Evolutionary conservation across 2,888 invertebrate species (phyloP).

Genomic region (Zygogramma bicolorata): DNA sequence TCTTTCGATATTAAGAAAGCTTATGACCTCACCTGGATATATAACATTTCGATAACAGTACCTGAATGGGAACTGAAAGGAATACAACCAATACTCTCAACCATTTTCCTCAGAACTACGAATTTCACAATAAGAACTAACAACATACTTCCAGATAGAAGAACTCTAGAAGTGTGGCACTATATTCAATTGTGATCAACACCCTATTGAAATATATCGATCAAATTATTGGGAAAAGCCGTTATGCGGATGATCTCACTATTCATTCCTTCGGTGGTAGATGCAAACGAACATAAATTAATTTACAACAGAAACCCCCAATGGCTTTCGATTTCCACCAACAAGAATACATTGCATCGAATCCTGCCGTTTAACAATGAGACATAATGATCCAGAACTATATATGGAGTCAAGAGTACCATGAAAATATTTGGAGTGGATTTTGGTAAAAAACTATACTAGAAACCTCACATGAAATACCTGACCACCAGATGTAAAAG

Average conservation of each 20-base stretch:
- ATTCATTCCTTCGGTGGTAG: conserved; percentile 2
- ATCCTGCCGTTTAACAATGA: background rate
- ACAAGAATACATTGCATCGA: background rate
- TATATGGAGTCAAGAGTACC: background rate
- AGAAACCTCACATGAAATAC: conserved; percentile 10
- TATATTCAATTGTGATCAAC: conserved; percentile 40
- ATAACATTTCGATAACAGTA: conserved; percentile 32
- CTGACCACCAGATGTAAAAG: conserved; percentile 9
- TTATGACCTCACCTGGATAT: conserved; percentile 31
- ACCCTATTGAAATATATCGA: conserved; percentile 14
- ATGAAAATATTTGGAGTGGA: background rate
- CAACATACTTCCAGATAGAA: background rate
- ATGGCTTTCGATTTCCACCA: conserved; percentile 9
- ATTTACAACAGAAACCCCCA: conserved; percentile 10
- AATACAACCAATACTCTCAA: conserved; percentile 19
- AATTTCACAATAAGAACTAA: conserved; percentile 15
- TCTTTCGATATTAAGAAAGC: conserved; percentile 21
- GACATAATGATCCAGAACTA: conserved; percentile 11
- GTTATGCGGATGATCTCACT: conserved; percentile 27
- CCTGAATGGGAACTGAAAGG: conserved; percentile 35
- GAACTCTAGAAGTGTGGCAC: conserved; percentile 31
- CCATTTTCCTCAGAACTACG: conserved; percentile 11
- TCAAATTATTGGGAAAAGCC: conserved; percentile 3
- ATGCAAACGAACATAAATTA: conserved; percentile 14
- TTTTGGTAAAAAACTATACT: conserved; percentile 16